Conservation (phyloP, 2,797 vertebrate species). For the Cryptoprocta ferox region DNA sequence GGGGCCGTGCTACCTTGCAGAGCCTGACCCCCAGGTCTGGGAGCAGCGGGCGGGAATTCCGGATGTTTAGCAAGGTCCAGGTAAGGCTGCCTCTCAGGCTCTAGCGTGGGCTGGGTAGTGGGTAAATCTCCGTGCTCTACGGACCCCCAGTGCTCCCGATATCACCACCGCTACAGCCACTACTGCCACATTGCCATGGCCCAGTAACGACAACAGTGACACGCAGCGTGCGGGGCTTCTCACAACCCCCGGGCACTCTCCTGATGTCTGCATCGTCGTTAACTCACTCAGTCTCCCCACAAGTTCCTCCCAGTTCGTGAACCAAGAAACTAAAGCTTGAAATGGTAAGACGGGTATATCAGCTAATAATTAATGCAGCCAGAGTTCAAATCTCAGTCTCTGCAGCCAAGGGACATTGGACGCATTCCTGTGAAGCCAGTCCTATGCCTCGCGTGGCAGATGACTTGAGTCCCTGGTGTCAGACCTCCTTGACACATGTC, state of each 20-base stretch:
- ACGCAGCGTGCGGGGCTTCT: not conserved
- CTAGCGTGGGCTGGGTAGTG: too few relatives aligned
- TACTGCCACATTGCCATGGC: not conserved
- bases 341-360: not conserved
- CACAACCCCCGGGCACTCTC: not conserved
- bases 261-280: accelerated
- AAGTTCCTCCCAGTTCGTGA: not conserved
- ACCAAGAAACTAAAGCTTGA: not conserved
- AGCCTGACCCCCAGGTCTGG: not conserved
- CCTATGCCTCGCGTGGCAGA: not conserved
- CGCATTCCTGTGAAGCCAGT: not conserved
- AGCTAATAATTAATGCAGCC: too few relatives aligned
- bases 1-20: not conserved
- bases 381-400: not conserved
- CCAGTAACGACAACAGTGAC: accelerated
- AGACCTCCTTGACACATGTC: not conserved
- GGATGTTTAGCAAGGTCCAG: not conserved
- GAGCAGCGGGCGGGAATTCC: not conserved
- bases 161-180: not conserved
- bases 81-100: not conserved
- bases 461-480: not conserved
- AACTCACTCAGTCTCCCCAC: not conserved
- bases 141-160: too few relatives aligned
- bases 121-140: not conserved
- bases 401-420: not conserved